These are phyloP conservation scores for Chrysotoxum bicinctum DNA, from an alignment of 2,888 invertebrate genomes.

Conservation along the genomic window DNA sequence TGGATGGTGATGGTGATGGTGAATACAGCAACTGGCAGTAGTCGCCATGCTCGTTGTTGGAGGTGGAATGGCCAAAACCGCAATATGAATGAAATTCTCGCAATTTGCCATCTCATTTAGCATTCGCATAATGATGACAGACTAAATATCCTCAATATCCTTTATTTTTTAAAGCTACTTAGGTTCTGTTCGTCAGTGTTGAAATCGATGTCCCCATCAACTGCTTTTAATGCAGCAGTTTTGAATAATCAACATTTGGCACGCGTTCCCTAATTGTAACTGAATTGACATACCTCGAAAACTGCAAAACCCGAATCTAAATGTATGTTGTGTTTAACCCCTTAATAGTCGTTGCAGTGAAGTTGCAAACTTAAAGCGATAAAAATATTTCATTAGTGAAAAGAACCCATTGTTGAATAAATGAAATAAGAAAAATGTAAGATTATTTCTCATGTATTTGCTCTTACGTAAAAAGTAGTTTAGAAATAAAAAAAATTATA, in stretches of 20 bases:
- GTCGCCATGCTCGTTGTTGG: slow-evolving; percentile 11
- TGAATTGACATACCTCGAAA: not conserved
- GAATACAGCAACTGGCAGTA: slow-evolving; percentile 7
- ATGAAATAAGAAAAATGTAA: too few species aligned
- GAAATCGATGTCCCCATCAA: not conserved
- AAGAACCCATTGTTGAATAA: too few species aligned
- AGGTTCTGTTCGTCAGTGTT: not conserved
- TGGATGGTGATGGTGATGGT: not conserved
- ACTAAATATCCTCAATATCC: slow-evolving; percentile 64
- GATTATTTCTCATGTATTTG: too few species aligned
- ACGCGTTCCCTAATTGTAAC: slow-evolving; percentile 46
- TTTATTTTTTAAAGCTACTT: not conserved
- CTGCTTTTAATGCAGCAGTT: slow-evolving; percentile 52
- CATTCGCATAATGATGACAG: slow-evolving; percentile 67
- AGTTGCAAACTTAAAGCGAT: too few species aligned
- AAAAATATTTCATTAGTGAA: too few species aligned
- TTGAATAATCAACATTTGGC: slow-evolving; percentile 69
- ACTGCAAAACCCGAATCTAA: not conserved
- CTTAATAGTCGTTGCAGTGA: not conserved
- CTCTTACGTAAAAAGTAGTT: too few species aligned
- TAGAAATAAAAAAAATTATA: too few species aligned
- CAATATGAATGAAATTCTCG: slow-evolving; percentile 56
- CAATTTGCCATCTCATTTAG: slow-evolving; percentile 66
- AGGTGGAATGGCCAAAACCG: slow-evolving; percentile 46
- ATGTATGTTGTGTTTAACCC: not conserved